Evolutionary conservation across 2,797 vertebrate genomes (phyloP).

Genomic region (Lagodon rhomboides): DNA sequence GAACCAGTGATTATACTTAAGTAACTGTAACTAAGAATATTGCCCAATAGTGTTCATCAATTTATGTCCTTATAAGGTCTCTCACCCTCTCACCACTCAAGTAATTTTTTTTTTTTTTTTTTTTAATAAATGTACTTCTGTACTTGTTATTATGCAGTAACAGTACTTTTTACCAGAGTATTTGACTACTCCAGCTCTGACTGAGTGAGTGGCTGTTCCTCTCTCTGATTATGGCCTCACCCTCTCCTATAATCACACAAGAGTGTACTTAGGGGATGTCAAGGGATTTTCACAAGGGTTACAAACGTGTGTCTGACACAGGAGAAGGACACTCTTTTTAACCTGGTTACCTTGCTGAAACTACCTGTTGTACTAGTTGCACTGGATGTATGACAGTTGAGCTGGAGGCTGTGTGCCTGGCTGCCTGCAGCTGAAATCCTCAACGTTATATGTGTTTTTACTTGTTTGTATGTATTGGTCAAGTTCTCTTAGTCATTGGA

Average conservation of each 20-base stretch:
- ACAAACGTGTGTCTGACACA: background rate
- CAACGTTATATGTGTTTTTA: too few relatives aligned
- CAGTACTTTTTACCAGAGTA: background rate
- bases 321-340: background rate
- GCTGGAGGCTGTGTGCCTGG: constrained; percentile 1
- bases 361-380: constrained; percentile 25
- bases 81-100: too few relatives aligned
- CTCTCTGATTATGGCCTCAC: background rate
- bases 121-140: too few relatives aligned
- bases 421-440: background rate
- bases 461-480: too few relatives aligned
- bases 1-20: background rate
- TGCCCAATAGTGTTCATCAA: background rate
- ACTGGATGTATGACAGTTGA: background rate
- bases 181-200: background rate
- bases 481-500: too few relatives aligned
- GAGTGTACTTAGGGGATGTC: background rate
- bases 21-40: background rate
- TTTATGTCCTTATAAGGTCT: too few relatives aligned
- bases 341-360: background rate
- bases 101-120: too few relatives aligned
- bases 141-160: background rate
- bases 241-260: background rate
- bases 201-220: background rate
- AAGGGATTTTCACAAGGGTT: background rate